Conservation (phyloP, 2,113 vertebrate species). For the Xenopus borealis region DNA sequence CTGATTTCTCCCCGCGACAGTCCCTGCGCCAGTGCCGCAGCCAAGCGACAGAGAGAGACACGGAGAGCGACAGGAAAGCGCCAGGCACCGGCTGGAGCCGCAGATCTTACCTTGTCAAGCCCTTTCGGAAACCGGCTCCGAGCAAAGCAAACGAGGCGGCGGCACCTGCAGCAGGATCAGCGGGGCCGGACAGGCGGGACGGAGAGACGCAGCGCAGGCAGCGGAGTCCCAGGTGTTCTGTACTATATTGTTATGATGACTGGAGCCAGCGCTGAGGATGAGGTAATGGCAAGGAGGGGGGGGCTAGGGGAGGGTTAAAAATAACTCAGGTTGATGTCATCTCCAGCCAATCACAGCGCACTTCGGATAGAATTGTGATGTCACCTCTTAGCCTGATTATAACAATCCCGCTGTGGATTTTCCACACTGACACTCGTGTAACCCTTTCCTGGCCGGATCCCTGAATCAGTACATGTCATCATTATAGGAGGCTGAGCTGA, state of each 20-base stretch:
- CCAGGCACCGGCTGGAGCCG: neutral
- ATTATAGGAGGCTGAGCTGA: neutral
- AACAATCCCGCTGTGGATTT: conserved; percentile 45
- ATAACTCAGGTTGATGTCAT: conserved; percentile 48
- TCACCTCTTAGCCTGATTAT: conserved; percentile 43
- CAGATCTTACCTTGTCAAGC: conserved; percentile 3
- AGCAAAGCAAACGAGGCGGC: neutral
- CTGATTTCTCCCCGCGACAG: neutral
- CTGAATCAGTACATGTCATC: conserved; percentile 19
- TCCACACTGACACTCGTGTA: conserved; percentile 43
- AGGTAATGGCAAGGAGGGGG: conserved; percentile 29
- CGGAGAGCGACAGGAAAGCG: neutral
- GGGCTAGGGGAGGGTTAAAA: conserved; percentile 36
- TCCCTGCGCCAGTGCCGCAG: neutral
- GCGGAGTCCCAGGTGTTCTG: conserved; percentile 35
- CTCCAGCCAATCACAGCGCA: conserved; percentile 34
- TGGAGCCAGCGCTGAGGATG: conserved; percentile 42
- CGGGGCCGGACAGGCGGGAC: neutral
- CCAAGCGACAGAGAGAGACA: neutral
- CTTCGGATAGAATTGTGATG: conserved; percentile 32
- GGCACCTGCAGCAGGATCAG: neutral
- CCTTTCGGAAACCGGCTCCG: conserved; percentile 3
- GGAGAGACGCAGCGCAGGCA: conserved; percentile 3
- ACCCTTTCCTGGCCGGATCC: neutral
- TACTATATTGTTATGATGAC: conserved; percentile 47